Evolutionary conservation across 2,113 vertebrate genomes (phyloP).

Genomic region (Oncorhynchus gorbuscha): DNA sequence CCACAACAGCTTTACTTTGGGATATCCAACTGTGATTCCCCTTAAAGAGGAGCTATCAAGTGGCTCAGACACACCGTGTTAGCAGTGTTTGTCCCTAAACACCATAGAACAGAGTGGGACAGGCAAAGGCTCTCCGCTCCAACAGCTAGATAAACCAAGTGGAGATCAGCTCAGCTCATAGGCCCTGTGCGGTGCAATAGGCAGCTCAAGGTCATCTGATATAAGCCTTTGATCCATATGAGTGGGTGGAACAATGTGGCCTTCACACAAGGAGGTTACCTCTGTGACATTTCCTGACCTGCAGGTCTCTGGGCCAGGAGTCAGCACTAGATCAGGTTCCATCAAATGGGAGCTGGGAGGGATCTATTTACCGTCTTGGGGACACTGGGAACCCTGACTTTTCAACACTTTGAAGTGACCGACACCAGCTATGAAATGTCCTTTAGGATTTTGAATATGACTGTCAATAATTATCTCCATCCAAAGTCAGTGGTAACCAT

Average conservation of each 20-base stretch:
- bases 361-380: constrained; percentile 57
- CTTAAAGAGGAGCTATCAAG: constrained; percentile 38
- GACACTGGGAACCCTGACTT: constrained; percentile 32
- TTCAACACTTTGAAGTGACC: constrained; percentile 20
- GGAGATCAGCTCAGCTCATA: constrained; percentile 21
- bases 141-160: constrained; percentile 28
- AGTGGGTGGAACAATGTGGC: constrained; percentile 50
- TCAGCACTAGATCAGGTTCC: constrained; percentile 61
- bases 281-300: constrained; percentile 57
- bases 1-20: constrained; percentile 32
- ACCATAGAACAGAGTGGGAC: constrained; percentile 4
- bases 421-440: constrained; percentile 21
- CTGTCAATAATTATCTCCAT: not conserved
- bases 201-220: constrained; percentile 53
- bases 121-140: not conserved
- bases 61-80: constrained; percentile 45
- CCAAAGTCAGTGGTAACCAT: constrained; percentile 33
- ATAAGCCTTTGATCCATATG: constrained; percentile 54
- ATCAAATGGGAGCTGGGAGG: constrained; percentile 41
- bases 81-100: constrained; percentile 45
- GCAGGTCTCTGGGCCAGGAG: constrained; percentile 52
- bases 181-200: not conserved
- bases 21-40: constrained; percentile 27
- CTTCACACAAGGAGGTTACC: constrained; percentile 43
- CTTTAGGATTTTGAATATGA: not conserved